phyloP scores from a whole-genome alignment of 2,797 vertebrate genomes.

The Premnoplex brunnescens region DNA sequence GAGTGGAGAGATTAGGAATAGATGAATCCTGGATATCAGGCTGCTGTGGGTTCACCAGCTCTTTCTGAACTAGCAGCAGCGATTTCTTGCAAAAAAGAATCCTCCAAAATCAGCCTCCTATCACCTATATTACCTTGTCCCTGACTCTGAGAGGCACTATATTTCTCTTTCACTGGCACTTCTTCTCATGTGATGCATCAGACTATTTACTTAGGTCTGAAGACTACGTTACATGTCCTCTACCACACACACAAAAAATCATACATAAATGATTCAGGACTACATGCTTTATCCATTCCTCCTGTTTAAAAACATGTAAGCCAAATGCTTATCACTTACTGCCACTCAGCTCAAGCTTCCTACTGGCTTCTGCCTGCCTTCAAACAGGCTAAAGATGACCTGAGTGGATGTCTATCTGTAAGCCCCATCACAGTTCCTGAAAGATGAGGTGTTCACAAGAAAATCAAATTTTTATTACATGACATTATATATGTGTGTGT shows the following conservation, averaged over 20 bases:
- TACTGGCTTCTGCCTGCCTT: neutral
- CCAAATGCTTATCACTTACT: conserved; percentile 7
- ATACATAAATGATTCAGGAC: conserved; percentile 24
- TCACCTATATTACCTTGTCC: neutral
- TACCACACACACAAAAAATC: neutral
- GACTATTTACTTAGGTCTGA: neutral
- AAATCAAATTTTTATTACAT: neutral
- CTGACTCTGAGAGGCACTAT: neutral
- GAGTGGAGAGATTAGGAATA: neutral
- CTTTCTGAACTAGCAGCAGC: neutral
- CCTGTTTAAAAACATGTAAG: conserved; percentile 9
- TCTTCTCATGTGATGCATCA: neutral
- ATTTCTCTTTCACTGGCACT: neutral
- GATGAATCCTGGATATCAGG: neutral
- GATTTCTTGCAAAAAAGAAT: neutral
- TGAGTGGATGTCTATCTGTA: neutral
- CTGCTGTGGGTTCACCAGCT: neutral
- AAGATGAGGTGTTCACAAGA: neutral
- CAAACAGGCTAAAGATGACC: neutral
- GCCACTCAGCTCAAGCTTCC: neutral
- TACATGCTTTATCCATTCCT: conserved; percentile 38
- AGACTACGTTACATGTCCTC: neutral
- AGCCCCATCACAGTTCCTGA: neutral
- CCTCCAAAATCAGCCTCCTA: neutral
- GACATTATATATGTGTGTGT: neutral